Percentiles rank a stretch among this genome's conserved stretches.
Conservation (phyloP, 1,140 invertebrate species). For the Ceratosolen fusciceps region DNA sequence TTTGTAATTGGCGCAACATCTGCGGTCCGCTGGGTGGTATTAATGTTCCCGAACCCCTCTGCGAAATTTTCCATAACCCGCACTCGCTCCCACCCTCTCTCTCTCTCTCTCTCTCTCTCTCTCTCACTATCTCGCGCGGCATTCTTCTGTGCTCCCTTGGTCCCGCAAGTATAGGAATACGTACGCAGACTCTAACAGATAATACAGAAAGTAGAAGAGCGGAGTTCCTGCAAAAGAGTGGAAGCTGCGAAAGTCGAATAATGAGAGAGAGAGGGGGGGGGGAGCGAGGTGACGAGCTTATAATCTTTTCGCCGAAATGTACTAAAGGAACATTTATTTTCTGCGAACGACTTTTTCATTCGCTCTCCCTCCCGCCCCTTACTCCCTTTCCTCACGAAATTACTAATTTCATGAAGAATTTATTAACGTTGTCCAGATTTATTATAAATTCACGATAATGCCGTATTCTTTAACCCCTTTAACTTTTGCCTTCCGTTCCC, state of each 20-base stretch:
- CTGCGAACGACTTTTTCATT: constrained; percentile 25
- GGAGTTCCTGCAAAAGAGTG: too few species aligned
- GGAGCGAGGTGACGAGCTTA: constrained; percentile 9
- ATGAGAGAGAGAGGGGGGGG: too few species aligned
- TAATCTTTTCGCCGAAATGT: constrained; percentile 31
- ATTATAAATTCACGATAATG: not conserved
- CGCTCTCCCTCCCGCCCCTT: not conserved
- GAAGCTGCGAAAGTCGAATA: too few species aligned
- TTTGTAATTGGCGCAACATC: constrained; percentile 72
- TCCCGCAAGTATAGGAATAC: constrained; percentile 1
- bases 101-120: not conserved
- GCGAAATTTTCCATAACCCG: constrained; percentile 40
- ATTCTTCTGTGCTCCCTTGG: not conserved
- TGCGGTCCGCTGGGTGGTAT: constrained; percentile 69
- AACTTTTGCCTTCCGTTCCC: too few species aligned
- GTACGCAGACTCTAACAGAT: too few species aligned
- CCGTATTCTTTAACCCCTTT: too few species aligned
- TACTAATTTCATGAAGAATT: not conserved
- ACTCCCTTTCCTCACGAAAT: not conserved
- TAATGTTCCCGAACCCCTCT: constrained; percentile 65
- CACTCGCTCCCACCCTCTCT: constrained; percentile 42
- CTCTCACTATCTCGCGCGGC: not conserved
- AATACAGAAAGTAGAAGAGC: too few species aligned
- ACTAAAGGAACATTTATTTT: constrained; percentile 31
- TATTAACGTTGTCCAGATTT: not conserved